Evolutionary conservation across 2,113 vertebrate species (phyloP), one percentile per base, ranked within the genome.

Genomic region (Cryptotis parvus): DNA sequence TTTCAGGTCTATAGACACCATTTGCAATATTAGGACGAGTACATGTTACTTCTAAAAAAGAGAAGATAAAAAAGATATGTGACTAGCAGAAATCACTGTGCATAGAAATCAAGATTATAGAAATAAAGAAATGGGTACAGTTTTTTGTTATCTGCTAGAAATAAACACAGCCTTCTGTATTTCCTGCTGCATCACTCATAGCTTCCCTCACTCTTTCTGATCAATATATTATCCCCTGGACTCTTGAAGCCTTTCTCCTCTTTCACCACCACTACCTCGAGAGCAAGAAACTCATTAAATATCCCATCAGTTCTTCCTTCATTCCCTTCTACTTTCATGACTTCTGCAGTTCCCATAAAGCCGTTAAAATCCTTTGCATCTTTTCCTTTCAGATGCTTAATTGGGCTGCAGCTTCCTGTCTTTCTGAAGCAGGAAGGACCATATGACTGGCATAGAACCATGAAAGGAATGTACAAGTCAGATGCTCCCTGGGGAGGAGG

Each of bases 1-100:
- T 29, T 5, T 68, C 9, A 95, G 97, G 97, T 1, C 0, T 0
- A 31, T 96, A 95, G 4, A 0, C 2, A 31, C 97, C 97, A 76
- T 94, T 94, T 26, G 12, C 11, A 93, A 98, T 4, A 84, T 9
- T 27, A 91, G 97, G 98, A 95, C 63, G 31, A 31, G 3, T 9
- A 22, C 98, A 98, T 18, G 0, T 0, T 58, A 68, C 0, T 95
- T 97, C 98, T 98, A 77, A 70, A 88, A 77, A 70, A 88, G 88
- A n/a, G 16, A 0, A 3, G n/a, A n/a, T n/a, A n/a, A 86, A 0
- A 3, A 88, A 68, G 37, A 2, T 10, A 37, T 29, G 26, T 33
- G 3, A 22, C 27, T n/a, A 31, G 39, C 9, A 43, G 35, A 72
- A 86, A 49, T 68, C 20, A 82, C 2, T 39, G 41, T 0, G 5